Evolutionary conservation across 2,888 invertebrate species (phyloP).

Genomic region (Torymus auratus): DNA sequence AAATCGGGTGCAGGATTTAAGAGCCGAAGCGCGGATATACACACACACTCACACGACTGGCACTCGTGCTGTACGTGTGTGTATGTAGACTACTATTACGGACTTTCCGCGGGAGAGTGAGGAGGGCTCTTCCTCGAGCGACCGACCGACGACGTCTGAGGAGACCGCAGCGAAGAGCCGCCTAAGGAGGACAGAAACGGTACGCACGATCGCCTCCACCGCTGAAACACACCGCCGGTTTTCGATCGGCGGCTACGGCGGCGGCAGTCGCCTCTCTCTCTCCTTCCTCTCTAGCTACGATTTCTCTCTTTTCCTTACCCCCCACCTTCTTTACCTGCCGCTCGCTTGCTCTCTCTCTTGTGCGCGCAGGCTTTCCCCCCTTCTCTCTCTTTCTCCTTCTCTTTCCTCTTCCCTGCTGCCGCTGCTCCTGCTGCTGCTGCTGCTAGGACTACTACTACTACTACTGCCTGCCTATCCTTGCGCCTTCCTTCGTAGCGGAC

Average conservation of each 20-base stretch:
- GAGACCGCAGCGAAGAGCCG: constrained; percentile 68
- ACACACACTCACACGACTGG: constrained; percentile 60
- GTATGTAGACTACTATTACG: too few relatives aligned
- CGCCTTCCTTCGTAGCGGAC: constrained; percentile 42
- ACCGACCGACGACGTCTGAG: constrained; percentile 74
- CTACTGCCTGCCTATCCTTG: constrained; percentile 32
- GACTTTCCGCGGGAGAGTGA: not conserved
- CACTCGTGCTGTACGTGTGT: too few relatives aligned
- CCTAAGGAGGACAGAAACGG: constrained; percentile 76
- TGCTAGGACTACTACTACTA: not conserved
- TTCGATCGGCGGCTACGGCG: constrained; percentile 64
- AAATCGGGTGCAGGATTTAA: not conserved
- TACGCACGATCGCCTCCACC: constrained; percentile 75
- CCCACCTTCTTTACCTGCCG: constrained; percentile 44
- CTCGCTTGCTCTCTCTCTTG: constrained; percentile 49
- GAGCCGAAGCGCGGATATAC: constrained; percentile 60
- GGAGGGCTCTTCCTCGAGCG: constrained; percentile 72
- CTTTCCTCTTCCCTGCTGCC: constrained; percentile 17
- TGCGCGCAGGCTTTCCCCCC: constrained; percentile 33
- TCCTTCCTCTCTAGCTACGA: constrained; percentile 59
- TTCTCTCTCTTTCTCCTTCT: constrained; percentile 47
- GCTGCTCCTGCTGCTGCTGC: constrained; percentile 1
- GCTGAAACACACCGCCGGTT: constrained; percentile 72
- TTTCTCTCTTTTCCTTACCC: constrained; percentile 60
- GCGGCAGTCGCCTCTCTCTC: constrained; percentile 42